Evolutionary conservation across 2,888 invertebrate species (phyloP), one percentile per base, ranked within the genome.

Genomic region (Acronicta aceris): DNA sequence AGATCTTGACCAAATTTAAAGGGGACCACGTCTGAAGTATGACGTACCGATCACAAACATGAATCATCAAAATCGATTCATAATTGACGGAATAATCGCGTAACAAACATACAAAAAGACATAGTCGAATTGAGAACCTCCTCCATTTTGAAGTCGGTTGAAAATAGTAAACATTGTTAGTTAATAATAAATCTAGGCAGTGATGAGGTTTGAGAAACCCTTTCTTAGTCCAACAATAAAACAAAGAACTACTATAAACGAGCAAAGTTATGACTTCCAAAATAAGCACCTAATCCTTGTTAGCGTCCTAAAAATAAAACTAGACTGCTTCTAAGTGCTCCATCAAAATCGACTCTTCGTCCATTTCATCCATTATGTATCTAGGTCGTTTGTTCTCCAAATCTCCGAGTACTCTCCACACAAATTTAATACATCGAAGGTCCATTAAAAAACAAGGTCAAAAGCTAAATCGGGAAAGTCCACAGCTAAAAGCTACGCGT

Each of bases 361-460:
- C 45, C 42, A 50, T 55, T 27, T 30, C 15, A 68, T 76, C 46
- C 70, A 76, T 78, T 78, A 78, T 73, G 73, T 73, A 76, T 67
- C 55, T 73, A 16, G 79, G 73, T 70, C 76, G 53, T 52, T 61
- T 65, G 55, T 71, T 59, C 70, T 69, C 54, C 59, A 71, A 74
- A 71, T 74, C 70, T 73, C 45, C 36, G 33, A 75, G 51, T 51
- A 50, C 70, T 52, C 53, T 63, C 58, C 46, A 53, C 51, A 51
- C 51, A 64, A 67, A 41, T 65, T 64, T 67, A 67, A 65, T 70
- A 50, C 49, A 49, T 57, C 55, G 45, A 53, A 65, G 65, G 59
- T 58, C 63, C 64, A 76, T 74, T 78, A 71, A 65, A 76, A 77
- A 78, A 74, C 65, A 76, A 66, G 76, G 71, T 68, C 71, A 57